phyloP scores from a whole-genome alignment of 1,140 invertebrate genomes.

The Drosophila nigromelanica region DNA sequence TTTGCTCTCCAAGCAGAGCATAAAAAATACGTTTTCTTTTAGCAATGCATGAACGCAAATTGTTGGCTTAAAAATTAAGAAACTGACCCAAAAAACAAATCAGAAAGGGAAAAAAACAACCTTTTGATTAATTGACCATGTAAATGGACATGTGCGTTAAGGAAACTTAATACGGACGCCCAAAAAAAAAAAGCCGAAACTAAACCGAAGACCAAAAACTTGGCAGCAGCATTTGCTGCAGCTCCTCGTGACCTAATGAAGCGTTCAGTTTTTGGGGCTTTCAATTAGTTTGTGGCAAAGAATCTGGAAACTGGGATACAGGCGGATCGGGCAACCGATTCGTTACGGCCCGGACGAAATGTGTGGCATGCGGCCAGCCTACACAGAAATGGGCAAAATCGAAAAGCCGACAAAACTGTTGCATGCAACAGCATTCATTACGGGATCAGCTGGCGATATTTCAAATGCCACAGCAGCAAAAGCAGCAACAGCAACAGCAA shows the following conservation, averaged over 20 bases:
- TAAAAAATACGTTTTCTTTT: conserved; percentile 9
- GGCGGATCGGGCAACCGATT: conserved; percentile 29
- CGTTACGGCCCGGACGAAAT: conserved; percentile 10
- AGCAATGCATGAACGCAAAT: conserved; percentile 50
- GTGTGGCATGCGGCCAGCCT: conserved; percentile 34
- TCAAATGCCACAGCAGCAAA: conserved; percentile 55
- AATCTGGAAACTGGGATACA: conserved; percentile 11
- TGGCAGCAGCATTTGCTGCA: neutral
- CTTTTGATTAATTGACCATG: conserved; percentile 73
- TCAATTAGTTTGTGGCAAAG: conserved; percentile 54
- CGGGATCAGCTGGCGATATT: conserved; percentile 75
- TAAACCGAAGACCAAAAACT: conserved; percentile 2
- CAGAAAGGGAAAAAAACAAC: conserved; percentile 6
- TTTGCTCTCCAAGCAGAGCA: too few species aligned
- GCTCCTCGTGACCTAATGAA: conserved; percentile 61
- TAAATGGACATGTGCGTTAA: conserved; percentile 79
- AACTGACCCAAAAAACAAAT: conserved; percentile 15
- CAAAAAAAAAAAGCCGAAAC: conserved; percentile 12
- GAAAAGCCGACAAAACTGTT: conserved; percentile 25
- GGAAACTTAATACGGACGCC: conserved; percentile 70
- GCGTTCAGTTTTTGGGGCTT: conserved; percentile 77
- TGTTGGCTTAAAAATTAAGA: conserved; percentile 51
- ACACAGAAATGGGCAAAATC: conserved; percentile 21
- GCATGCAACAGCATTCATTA: conserved; percentile 62
- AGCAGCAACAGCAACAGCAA: neutral